These are phyloP conservation scores for Drosophila obscura DNA, from an alignment of 1,140 invertebrate species.

Conservation along the genomic window DNA sequence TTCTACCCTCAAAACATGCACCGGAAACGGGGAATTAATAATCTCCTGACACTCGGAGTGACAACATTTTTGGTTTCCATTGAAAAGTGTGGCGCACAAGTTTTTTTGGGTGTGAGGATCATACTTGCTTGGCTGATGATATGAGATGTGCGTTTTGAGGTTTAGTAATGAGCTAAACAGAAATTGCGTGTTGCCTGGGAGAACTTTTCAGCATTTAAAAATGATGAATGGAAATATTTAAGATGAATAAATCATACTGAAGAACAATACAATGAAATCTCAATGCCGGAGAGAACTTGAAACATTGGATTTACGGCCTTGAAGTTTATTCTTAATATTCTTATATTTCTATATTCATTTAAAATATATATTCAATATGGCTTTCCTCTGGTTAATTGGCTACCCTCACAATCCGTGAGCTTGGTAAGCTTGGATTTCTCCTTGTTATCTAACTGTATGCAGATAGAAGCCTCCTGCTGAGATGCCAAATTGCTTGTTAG, in stretches of 20 bases:
- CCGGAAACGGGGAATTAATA: conserved; percentile 38
- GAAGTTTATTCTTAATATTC: not conserved
- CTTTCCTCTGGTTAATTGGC: conserved; percentile 2
- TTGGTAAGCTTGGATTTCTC: not conserved
- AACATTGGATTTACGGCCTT: not conserved
- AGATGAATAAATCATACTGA: too few relatives aligned
- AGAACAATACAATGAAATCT: too few relatives aligned
- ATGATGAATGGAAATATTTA: too few relatives aligned
- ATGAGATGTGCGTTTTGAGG: too few relatives aligned
- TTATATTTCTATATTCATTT: not conserved
- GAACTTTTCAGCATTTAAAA: too few relatives aligned
- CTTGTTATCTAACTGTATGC: conserved; percentile 5
- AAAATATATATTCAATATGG: not conserved
- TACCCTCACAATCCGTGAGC: not conserved
- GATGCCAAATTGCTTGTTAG: conserved; percentile 55
- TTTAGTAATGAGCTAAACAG: too few relatives aligned
- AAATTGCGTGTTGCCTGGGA: too few relatives aligned
- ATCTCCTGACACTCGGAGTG: conserved; percentile 28
- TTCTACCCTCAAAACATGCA: conserved; percentile 13
- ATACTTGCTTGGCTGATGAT: too few relatives aligned
- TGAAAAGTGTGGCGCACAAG: not conserved
- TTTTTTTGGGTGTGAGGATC: not conserved
- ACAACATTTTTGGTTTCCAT: conserved; percentile 24
- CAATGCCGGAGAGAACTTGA: too few relatives aligned
- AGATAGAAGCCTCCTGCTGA: not conserved